Evolutionary conservation across 1,140 invertebrate species (phyloP).

Genomic region (Drosophila suzukii): DNA sequence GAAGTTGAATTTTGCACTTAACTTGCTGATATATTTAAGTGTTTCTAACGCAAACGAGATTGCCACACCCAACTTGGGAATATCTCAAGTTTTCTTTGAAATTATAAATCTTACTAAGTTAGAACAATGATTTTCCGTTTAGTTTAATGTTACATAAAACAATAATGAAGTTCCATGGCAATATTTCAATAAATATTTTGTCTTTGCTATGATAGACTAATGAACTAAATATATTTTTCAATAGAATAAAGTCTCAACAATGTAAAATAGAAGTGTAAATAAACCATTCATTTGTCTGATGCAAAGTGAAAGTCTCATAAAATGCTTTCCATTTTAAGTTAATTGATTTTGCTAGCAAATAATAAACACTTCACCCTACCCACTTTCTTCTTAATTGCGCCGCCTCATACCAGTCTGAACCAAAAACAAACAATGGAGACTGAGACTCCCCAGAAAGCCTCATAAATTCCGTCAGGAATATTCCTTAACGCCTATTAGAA

Average conservation of each 20-base stretch:
- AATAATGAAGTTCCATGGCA: too few species aligned
- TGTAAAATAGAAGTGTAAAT: background rate
- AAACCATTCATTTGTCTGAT: background rate
- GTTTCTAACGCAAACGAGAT: background rate
- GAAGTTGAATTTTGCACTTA: slow-evolving; percentile 44
- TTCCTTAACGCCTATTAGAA: slow-evolving; percentile 26
- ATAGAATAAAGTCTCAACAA: background rate
- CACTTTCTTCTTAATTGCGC: slow-evolving; percentile 3
- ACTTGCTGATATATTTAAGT: slow-evolving; percentile 30
- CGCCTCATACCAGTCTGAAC: background rate
- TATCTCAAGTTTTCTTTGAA: background rate
- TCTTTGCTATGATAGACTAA: background rate
- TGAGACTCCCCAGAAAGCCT: slow-evolving; percentile 24
- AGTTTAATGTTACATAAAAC: too few species aligned
- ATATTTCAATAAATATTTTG: too few species aligned
- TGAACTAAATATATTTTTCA: background rate
- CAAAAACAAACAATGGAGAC: slow-evolving; percentile 42
- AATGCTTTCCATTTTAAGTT: slow-evolving; percentile 42
- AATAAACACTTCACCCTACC: slow-evolving; percentile 57
- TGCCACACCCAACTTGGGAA: background rate
- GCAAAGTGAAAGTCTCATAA: background rate
- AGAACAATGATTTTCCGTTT: too few species aligned
- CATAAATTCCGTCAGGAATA: slow-evolving; percentile 53
- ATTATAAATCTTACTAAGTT: too few species aligned
- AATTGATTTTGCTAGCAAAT: slow-evolving; percentile 72